Evolutionary conservation across 2,113 vertebrate species (phyloP).

Genomic region (Pseudolaguvia tuberculata): DNA sequence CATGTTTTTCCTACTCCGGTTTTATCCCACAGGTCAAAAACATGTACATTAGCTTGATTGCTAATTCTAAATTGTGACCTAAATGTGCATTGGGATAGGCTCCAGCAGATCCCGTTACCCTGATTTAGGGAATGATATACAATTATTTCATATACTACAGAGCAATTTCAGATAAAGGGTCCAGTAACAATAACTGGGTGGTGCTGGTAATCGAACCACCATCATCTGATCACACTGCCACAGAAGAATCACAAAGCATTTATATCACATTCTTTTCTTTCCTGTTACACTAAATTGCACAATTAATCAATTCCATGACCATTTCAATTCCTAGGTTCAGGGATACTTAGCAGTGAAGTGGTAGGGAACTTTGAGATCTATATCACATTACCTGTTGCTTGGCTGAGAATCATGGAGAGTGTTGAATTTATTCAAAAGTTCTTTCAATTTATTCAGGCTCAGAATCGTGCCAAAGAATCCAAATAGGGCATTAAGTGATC

Average conservation of each 20-base stretch:
- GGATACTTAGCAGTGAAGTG: not conserved
- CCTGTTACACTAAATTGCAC: constrained; percentile 6
- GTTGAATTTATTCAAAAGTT: constrained; percentile 13
- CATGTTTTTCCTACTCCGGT: too few species aligned
- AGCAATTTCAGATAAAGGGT: too few species aligned
- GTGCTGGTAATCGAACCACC: too few species aligned
- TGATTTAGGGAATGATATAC: too few species aligned
- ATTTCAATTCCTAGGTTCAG: constrained; percentile 12
- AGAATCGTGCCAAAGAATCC: not conserved
- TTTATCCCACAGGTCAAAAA: too few species aligned
- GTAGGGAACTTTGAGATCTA: not conserved
- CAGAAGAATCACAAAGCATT: not conserved
- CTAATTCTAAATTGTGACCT: too few species aligned
- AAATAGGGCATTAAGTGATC: not conserved
- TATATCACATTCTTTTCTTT: not conserved
- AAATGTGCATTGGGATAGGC: too few species aligned
- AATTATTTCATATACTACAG: too few species aligned
- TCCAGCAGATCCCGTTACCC: too few species aligned
- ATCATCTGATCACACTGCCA: not conserved
- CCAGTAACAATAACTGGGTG: too few species aligned
- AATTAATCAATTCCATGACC: constrained; percentile 12
- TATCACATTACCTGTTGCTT: not conserved
- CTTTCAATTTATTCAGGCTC: not conserved
- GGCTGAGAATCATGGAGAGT: not conserved
- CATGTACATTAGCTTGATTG: too few species aligned